Evolutionary conservation across 2,888 invertebrate species (phyloP).

Genomic region (Andrena minutula): DNA sequence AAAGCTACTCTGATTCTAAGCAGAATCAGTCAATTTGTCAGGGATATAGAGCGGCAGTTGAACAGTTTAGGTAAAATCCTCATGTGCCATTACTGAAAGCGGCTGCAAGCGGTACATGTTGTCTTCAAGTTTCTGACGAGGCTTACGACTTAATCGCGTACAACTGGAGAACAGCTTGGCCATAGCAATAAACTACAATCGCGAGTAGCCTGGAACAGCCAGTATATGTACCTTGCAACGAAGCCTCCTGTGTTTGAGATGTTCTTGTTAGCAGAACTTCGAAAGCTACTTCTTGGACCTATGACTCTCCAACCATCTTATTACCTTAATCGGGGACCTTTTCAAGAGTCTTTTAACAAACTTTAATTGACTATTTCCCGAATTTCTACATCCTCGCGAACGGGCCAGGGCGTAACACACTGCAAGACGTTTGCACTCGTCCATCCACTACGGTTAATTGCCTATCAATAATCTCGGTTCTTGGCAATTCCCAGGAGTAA

Average conservation of each 20-base stretch:
- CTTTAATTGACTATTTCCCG: not conserved
- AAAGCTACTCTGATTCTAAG: too few relatives aligned
- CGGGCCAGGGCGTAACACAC: not conserved
- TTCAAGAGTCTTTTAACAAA: not conserved
- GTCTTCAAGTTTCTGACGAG: not conserved
- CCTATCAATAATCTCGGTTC: constrained; percentile 3
- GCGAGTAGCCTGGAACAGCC: too few relatives aligned
- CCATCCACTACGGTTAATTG: not conserved
- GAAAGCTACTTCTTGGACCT: not conserved
- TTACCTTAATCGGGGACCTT: not conserved
- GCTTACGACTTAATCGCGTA: not conserved
- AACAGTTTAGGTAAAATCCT: too few relatives aligned
- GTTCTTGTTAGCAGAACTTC: not conserved
- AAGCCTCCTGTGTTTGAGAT: not conserved
- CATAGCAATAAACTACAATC: not conserved
- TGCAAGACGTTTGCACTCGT: not conserved
- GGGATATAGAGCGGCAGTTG: too few relatives aligned
- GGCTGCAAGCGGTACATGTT: too few relatives aligned
- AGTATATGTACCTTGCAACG: not conserved
- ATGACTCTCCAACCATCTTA: not conserved
- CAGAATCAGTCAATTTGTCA: too few relatives aligned
- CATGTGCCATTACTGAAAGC: too few relatives aligned
- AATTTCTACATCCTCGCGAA: not conserved
- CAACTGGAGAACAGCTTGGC: not conserved
- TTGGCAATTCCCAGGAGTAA: not conserved